These are phyloP conservation scores for Eunapius fragilis DNA, from an alignment of 37 sponge, comb jelly and placozoan genomes.

Conservation along the genomic window DNA sequence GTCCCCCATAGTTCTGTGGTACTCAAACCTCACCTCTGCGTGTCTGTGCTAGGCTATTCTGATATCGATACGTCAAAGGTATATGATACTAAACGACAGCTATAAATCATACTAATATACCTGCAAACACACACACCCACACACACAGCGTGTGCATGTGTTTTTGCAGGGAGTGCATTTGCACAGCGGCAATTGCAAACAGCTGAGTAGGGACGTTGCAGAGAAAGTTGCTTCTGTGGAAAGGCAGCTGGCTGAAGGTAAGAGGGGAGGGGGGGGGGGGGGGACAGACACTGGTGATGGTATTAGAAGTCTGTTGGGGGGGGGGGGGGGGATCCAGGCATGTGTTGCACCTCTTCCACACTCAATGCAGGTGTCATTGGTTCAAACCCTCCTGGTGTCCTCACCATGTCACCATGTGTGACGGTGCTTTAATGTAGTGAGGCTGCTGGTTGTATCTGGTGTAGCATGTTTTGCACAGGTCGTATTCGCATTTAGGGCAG, in stretches of 20 bases:
- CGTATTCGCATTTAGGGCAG: slow-evolving; percentile 60
- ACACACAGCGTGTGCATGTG: slow-evolving; percentile 47
- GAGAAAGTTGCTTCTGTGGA: slow-evolving; percentile 30
- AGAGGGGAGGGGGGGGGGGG: background rate
- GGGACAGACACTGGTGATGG: no score
- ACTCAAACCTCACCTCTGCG: slow-evolving; percentile 48
- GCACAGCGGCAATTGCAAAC: slow-evolving; percentile 22
- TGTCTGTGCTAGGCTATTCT: slow-evolving; percentile 69
- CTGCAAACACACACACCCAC: slow-evolving; percentile 1
- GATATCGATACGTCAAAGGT: slow-evolving; percentile 7
- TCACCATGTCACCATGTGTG: no score
- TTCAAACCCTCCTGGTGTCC: no score
- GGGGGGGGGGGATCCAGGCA: no score
- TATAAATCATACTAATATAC: background rate
- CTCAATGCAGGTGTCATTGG: no score
- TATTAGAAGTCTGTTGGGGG: no score
- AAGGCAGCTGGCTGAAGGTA: slow-evolving; percentile 36
- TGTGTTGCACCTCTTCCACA: no score
- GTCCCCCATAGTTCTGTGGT: slow-evolving; percentile 10
- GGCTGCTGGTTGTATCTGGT: no score
- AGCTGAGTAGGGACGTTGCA: background rate
- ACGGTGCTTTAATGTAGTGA: no score
- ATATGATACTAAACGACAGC: background rate
- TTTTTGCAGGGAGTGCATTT: slow-evolving; percentile 58
- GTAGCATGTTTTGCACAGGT: slow-evolving; percentile 60